phyloP scores from a whole-genome alignment of 1,140 invertebrate genomes.

The Berghia stephanieae region DNA sequence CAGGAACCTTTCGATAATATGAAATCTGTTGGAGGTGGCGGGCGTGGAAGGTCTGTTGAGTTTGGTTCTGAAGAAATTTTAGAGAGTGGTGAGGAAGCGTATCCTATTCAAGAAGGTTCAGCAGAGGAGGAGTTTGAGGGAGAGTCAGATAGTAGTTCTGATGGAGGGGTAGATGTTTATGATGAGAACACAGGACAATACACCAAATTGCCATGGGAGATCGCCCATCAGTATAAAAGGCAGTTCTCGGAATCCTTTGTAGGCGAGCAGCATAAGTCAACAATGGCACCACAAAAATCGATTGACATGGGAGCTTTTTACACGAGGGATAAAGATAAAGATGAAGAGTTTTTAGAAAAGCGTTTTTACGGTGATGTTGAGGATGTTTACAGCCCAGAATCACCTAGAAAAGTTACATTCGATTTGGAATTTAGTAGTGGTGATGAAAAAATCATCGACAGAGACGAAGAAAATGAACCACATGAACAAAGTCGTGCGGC shows the following conservation, averaged over 20 bases:
- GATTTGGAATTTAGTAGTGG: conserved; percentile 33
- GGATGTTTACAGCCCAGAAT: background rate
- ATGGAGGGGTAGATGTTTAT: conserved; percentile 50
- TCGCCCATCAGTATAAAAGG: conserved; percentile 55
- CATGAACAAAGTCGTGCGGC: conserved; percentile 57
- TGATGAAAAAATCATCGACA: conserved; percentile 9
- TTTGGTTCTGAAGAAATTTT: background rate
- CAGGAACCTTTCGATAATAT: conserved; percentile 11
- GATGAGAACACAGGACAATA: conserved; percentile 46
- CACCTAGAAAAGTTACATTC: conserved; percentile 42
- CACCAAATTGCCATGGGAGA: conserved; percentile 57
- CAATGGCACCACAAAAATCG: conserved; percentile 42
- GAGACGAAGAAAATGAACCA: conserved; percentile 47
- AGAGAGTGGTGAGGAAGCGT: background rate
- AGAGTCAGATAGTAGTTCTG: conserved; percentile 46
- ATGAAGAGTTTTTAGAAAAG: conserved; percentile 30
- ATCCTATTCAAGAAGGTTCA: background rate
- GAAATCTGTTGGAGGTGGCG: background rate
- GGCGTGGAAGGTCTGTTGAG: background rate
- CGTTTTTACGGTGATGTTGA: conserved; percentile 30
- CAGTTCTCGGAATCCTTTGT: conserved; percentile 58
- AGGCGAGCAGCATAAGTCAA: conserved; percentile 45
- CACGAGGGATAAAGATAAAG: conserved; percentile 40
- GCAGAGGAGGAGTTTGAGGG: conserved; percentile 30
- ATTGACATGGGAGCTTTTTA: conserved; percentile 60